Conservation (phyloP, 92 coral and sea anemone species). For the Hydrozoanthus gracilis region DNA sequence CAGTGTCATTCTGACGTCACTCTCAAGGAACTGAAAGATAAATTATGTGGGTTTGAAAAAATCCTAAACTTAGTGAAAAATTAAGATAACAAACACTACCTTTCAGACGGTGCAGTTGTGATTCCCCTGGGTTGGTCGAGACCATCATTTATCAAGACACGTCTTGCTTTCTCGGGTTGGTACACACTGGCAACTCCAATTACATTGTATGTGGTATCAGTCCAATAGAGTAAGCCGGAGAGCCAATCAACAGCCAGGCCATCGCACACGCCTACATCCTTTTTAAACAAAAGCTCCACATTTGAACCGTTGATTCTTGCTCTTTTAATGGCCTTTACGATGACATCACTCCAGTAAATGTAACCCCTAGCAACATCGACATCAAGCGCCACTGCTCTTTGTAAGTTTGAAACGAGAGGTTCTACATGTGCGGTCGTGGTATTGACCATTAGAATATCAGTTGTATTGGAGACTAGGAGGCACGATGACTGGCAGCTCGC, state of each 20-base stretch:
- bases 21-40: no score
- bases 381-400: constrained; percentile 67
- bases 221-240: constrained; percentile 77
- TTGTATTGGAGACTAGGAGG: constrained; percentile 48
- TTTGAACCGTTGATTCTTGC: constrained; percentile 52
- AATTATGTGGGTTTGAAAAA: no score
- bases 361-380: constrained; percentile 58
- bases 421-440: constrained; percentile 10
- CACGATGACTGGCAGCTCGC: constrained; percentile 25
- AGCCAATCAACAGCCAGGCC: constrained; percentile 88
- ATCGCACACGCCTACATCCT: constrained; percentile 69
- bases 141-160: constrained; percentile 45
- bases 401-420: constrained; percentile 46
- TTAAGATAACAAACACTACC: constrained; percentile 25
- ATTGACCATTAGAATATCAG: constrained; percentile 41
- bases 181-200: constrained; percentile 71
- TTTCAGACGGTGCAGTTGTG: constrained; percentile 61
- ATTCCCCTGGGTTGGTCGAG: constrained; percentile 79
- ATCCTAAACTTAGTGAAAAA: no score
- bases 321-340: constrained; percentile 50
- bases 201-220: constrained; percentile 58
- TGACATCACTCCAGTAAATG: constrained; percentile 77
- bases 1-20: no score
- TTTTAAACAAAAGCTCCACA: not conserved
- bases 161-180: constrained; percentile 60